phyloP scores from a whole-genome alignment of 2,113 vertebrate species.

The Pomatorhinus ruficollis region DNA sequence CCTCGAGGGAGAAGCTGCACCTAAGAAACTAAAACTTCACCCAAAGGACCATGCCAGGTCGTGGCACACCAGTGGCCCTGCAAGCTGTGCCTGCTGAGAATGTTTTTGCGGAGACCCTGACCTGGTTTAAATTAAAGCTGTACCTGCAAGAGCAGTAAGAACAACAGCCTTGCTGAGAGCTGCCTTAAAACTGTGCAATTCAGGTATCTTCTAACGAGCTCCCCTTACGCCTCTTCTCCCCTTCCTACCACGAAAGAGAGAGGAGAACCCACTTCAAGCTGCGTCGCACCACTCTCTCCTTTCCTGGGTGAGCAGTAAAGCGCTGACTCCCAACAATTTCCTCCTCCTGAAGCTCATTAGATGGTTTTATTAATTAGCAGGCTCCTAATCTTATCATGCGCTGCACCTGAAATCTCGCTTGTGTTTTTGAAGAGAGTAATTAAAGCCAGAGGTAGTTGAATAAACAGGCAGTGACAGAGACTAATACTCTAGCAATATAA shows the following conservation, averaged over 20 bases:
- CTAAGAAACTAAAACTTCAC: neutral
- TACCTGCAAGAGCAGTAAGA: neutral
- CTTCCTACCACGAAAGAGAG: neutral
- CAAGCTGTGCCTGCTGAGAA: neutral
- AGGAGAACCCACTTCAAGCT: neutral
- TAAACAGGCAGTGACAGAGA: neutral
- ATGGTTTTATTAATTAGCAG: conserved; percentile 30
- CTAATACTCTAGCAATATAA: neutral
- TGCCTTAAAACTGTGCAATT: neutral
- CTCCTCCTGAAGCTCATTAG: neutral
- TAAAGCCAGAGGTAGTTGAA: conserved; percentile 16
- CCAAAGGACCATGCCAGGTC: neutral
- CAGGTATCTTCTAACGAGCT: neutral
- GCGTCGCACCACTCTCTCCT: rapidly evolving
- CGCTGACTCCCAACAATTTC: neutral
- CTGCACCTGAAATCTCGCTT: conserved; percentile 26
- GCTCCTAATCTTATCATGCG: neutral
- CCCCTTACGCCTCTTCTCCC: rapidly evolving
- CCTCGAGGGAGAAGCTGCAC: neutral
- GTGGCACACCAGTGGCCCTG: rapidly evolving
- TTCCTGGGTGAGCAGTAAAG: neutral
- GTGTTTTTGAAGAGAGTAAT: neutral
- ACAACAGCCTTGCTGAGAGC: neutral
- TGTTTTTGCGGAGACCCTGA: neutral
- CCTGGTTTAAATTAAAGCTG: neutral